Evolutionary conservation across 2,888 invertebrate genomes (phyloP).

Genomic region (Choristoneura rosaceana): DNA sequence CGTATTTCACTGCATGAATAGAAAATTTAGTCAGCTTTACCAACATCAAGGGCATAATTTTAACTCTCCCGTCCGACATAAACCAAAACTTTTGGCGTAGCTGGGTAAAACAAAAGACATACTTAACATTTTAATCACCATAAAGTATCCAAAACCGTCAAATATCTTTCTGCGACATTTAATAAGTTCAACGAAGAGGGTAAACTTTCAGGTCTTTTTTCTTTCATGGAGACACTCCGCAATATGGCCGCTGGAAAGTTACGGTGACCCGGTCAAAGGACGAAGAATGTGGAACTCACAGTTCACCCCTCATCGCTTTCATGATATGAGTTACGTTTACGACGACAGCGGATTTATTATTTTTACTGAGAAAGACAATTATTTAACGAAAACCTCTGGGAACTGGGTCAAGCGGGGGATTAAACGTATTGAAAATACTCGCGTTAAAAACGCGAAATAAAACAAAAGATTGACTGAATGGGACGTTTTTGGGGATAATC

Average conservation of each 20-base stretch:
- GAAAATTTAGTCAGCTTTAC: conserved; percentile 35
- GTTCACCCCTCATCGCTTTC: conserved; percentile 61
- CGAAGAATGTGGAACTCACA: conserved; percentile 58
- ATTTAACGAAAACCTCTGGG: conserved; percentile 27
- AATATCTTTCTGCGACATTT: conserved; percentile 55
- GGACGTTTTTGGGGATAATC: conserved; percentile 3
- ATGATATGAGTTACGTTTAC: conserved; percentile 58
- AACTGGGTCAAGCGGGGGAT: conserved; percentile 33
- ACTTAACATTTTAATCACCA: conserved; percentile 54
- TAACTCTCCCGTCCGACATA: conserved; percentile 16
- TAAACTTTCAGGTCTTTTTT: conserved; percentile 65
- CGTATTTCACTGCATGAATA: conserved; percentile 28
- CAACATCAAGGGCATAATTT: conserved; percentile 24
- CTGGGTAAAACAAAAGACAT: conserved; percentile 42
- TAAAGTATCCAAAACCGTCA: conserved; percentile 50
- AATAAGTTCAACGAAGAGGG: conserved; percentile 57
- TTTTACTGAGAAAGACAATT: conserved; percentile 33
- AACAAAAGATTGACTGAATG: conserved; percentile 10
- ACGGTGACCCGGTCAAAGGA: conserved; percentile 74
- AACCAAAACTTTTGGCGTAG: conserved; percentile 40
- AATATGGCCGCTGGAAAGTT: conserved; percentile 67
- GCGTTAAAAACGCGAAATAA: conserved; percentile 12
- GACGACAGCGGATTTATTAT: conserved; percentile 48
- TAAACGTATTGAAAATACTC: conserved; percentile 9
- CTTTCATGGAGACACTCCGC: conserved; percentile 66